Percentiles rank a stretch among this genome's conserved stretches.
Evolutionary conservation across 2,797 vertebrate genomes (phyloP).

Genomic region (Sternarchorhynchus goeldii): DNA sequence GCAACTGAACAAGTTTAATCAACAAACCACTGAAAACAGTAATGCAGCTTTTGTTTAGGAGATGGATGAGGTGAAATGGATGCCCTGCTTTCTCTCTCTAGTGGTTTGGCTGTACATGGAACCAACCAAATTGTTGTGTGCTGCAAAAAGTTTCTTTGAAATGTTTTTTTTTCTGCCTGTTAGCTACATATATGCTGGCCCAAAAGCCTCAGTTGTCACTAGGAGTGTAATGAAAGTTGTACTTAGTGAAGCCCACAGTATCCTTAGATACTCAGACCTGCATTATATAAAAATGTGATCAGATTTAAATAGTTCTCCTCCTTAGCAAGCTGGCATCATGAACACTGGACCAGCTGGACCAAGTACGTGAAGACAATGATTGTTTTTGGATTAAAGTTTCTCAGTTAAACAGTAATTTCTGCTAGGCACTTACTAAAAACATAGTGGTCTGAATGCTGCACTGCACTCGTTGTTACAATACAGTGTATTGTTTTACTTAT

Average conservation of each 20-base stretch:
- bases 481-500: slow-evolving; percentile 2
- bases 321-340: too few species aligned
- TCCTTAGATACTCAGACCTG: too few species aligned
- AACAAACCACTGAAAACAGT: not conserved
- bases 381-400: not conserved
- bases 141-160: not conserved
- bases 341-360: too few species aligned
- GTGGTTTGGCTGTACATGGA: not conserved
- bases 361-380: not conserved
- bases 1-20: not conserved
- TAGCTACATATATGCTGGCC: not conserved
- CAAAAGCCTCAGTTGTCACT: not conserved
- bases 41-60: not conserved
- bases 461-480: not conserved
- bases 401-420: not conserved
- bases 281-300: too few species aligned
- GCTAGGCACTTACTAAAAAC: not conserved
- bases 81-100: not conserved
- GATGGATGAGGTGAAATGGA: too few species aligned
- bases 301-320: too few species aligned
- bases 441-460: not conserved
- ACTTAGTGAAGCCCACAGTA: too few species aligned
- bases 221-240: too few species aligned
- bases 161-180: not conserved
- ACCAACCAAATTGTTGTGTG: not conserved